phyloP scores from a whole-genome alignment of 2,888 invertebrate species.

The Incurvaria masculella region DNA sequence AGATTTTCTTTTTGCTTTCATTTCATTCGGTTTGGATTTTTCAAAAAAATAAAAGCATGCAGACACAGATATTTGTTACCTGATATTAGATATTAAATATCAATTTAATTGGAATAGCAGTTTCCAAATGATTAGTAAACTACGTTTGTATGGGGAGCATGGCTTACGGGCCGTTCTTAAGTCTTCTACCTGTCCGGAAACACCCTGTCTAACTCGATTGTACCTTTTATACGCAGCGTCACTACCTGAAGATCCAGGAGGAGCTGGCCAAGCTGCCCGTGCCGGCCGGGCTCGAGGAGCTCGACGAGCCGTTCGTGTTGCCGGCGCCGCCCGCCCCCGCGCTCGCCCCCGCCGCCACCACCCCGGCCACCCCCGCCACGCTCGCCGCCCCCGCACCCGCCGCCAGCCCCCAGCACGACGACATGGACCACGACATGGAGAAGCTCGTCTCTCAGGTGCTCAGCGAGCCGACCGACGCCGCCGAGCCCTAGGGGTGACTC shows the following conservation, averaged over 20 bases:
- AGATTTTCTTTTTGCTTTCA: too few species aligned
- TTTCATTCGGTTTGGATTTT: too few species aligned
- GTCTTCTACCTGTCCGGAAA: too few species aligned
- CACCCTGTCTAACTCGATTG: too few species aligned
- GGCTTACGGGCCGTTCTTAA: too few species aligned
- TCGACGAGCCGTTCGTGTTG: constrained; percentile 58
- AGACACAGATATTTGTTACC: too few species aligned
- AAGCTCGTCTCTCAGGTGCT: constrained; percentile 71
- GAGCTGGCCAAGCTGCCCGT: constrained; percentile 80
- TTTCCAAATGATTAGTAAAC: too few species aligned
- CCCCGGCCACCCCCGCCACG: constrained; percentile 20
- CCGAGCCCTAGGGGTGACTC: too few species aligned
- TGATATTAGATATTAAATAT: too few species aligned
- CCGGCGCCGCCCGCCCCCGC: constrained; percentile 27
- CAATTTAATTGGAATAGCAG: too few species aligned
- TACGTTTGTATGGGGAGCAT: too few species aligned
- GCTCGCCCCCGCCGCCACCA: constrained; percentile 13
- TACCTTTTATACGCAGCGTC: constrained; percentile 55
- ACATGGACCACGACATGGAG: constrained; percentile 72
- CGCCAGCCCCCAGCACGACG: constrained; percentile 40
- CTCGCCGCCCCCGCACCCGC: constrained; percentile 30
- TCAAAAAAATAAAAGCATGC: too few species aligned
- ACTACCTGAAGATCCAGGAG: constrained; percentile 80
- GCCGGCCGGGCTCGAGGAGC: constrained; percentile 71
- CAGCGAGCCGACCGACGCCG: constrained; percentile 26